A percentile compares a stretch with the other conserved stretches of the same genome.
phyloP scores from a whole-genome alignment of 1,140 invertebrate genomes.

The Philopotamus ludificatus region DNA sequence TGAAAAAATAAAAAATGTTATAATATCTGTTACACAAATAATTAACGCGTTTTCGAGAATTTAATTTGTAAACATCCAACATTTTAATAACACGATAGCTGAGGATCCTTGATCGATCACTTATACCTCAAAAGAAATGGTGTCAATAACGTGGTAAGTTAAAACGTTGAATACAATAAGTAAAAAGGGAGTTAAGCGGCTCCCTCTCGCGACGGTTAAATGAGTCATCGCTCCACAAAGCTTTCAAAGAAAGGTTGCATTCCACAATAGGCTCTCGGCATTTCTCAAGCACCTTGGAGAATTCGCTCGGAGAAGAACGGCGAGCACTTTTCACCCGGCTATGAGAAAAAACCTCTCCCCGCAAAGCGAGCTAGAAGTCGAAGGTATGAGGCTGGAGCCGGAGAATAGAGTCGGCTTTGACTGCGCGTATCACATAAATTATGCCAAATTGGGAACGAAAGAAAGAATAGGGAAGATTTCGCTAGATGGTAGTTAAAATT shows the following conservation, averaged over 20 bases:
- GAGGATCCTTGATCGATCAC: too few relatives aligned
- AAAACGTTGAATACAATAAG: not conserved
- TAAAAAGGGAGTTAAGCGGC: not conserved
- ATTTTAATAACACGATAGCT: too few relatives aligned
- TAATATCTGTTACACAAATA: too few relatives aligned
- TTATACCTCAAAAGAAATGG: not conserved
- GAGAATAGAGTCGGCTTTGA: not conserved
- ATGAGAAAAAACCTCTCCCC: not conserved
- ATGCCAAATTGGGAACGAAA: too few relatives aligned
- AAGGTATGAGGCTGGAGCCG: not conserved
- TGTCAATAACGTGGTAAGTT: not conserved
- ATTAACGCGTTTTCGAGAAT: too few relatives aligned
- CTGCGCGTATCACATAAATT: not conserved
- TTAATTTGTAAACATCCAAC: too few relatives aligned
- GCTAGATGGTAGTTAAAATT: too few relatives aligned
- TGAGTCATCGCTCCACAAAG: constrained; percentile 22
- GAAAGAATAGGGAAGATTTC: too few relatives aligned
- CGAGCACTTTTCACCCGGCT: constrained; percentile 14
- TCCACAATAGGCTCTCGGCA: constrained; percentile 22
- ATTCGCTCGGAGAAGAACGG: constrained; percentile 14
- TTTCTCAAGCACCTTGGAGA: constrained; percentile 14
- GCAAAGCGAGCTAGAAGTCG: not conserved
- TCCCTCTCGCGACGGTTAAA: not conserved
- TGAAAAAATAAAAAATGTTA: too few relatives aligned
- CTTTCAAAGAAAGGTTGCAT: constrained; percentile 15